Base-by-base conservation (phyloP, 2,797 vertebrate genomes). In the Channallabes apus region DNA sequence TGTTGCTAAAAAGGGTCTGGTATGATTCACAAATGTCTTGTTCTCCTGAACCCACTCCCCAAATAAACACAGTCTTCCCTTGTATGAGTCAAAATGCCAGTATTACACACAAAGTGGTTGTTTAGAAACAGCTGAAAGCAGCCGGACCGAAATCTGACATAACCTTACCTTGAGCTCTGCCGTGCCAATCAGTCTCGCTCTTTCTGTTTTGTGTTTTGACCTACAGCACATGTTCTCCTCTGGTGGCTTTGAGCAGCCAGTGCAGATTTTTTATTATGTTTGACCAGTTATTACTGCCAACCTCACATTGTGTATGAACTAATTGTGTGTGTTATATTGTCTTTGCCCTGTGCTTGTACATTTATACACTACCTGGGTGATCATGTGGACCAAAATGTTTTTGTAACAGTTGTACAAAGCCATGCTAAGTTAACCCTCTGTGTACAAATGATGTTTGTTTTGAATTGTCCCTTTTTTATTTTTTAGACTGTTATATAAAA, bases 401-500 rank as follows among this genome's bases (percentile, higher is more conserved):
- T 93, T 94, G 90, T 94, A 95, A 94, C 92, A 91, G 92, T 93
- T 94, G 92, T 94, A 94, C 86, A 95, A 94, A 94, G 91, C 91
- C 91, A 94, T 93, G 91, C 90, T 91, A 93, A 93, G 90, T 94
- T 93, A 95, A 95, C 92, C 92, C 93, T 90, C 32, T 86, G 83
- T 90, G 91, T 94, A 92, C 93, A 94, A 93, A 93, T 92, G 88
- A 91, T 89, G 54, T 93, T 94, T 93, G 92, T 93, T 94, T 92
- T 89, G 86, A 92, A 80, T 68, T n/a, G n/a, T 51, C 56, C 84
- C 20, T 38, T 82, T 82, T 82, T 80, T 62, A 32, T 86, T 59
- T 77, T 82, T 62, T 65, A 65, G 58, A 22, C 46, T 77, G 72
- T 81, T 84, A 64, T 20, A 82, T 64, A 88, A 80, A 9, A 64